Evolutionary conservation across 2,113 vertebrate genomes (phyloP).

Genomic region (Erinaceus europaeus): DNA sequence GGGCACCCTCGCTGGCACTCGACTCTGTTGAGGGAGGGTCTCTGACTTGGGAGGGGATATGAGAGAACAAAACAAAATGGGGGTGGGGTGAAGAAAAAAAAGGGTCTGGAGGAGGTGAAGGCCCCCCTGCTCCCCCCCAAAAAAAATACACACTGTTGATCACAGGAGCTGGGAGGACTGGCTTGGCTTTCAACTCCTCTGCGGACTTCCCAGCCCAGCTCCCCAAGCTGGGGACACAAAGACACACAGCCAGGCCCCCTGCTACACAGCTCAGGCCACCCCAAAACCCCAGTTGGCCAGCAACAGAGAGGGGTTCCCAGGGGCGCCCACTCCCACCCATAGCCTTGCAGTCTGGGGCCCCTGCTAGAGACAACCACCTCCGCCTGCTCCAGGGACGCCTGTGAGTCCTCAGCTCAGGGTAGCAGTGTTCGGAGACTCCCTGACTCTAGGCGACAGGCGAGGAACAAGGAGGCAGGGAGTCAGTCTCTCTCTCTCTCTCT

Average conservation of each 20-base stretch:
- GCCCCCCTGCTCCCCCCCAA: too few species aligned
- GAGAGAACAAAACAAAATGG: too few species aligned
- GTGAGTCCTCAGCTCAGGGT: neutral
- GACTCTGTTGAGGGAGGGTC: too few species aligned
- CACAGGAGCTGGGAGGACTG: too few species aligned
- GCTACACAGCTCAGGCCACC: neutral
- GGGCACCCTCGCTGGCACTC: too few species aligned
- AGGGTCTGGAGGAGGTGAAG: too few species aligned
- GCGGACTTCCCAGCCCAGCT: too few species aligned
- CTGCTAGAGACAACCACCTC: neutral
- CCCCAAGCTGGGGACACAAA: neutral
- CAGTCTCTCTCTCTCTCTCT: too few species aligned
- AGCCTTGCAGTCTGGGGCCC: rapidly evolving
- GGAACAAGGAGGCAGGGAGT: neutral
- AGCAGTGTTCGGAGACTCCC: neutral
- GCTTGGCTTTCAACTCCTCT: too few species aligned
- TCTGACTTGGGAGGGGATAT: too few species aligned
- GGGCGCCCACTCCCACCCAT: neutral
- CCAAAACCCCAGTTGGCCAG: neutral
- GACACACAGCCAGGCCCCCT: neutral
- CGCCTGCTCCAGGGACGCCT: neutral
- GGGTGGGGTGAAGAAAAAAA: too few species aligned
- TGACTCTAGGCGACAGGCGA: neutral
- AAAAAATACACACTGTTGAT: too few species aligned
- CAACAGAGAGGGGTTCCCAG: rapidly evolving